A percentile compares a stretch with the other conserved stretches of the same genome.
Evolutionary conservation across 2,797 vertebrate genomes (phyloP).

Genomic region (Oreochromis mossambicus): DNA sequence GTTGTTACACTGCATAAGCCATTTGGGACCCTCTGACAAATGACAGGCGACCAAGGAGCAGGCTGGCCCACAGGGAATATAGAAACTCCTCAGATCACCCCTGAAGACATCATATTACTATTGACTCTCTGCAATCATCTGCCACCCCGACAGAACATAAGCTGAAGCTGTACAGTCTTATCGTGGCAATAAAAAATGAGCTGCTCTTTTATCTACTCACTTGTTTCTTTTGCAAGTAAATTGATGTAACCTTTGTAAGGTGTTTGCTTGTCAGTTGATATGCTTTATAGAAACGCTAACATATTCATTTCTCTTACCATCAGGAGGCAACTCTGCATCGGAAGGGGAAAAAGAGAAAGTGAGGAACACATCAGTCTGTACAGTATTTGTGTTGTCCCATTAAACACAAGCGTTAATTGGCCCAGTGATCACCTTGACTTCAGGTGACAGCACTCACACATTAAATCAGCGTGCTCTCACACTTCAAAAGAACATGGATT

Average conservation of each 20-base stretch:
- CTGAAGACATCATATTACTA: slow-evolving; percentile 27
- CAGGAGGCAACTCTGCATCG: slow-evolving; percentile 71
- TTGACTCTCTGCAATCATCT: slow-evolving; percentile 20
- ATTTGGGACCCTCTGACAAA: slow-evolving; percentile 35
- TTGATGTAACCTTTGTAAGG: slow-evolving; percentile 42
- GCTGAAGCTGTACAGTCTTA: slow-evolving; percentile 14
- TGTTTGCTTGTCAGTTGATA: slow-evolving; percentile 65
- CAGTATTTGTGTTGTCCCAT: slow-evolving; percentile 29
- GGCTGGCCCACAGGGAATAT: slow-evolving; percentile 29
- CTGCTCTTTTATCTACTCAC: slow-evolving; percentile 28
- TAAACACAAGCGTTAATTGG: slow-evolving; percentile 52
- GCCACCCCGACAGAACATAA: slow-evolving; percentile 6
- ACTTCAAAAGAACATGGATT: slow-evolving; percentile 16
- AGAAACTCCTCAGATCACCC: slow-evolving; percentile 41
- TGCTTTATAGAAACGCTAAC: slow-evolving; percentile 51
- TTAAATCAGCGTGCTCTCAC: slow-evolving; percentile 38
- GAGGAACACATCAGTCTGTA: slow-evolving; percentile 47
- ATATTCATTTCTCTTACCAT: slow-evolving; percentile 74
- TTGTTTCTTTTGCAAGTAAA: slow-evolving; percentile 34
- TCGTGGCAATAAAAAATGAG: slow-evolving; percentile 18
- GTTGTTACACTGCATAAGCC: background rate
- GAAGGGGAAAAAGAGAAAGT: slow-evolving; percentile 14
- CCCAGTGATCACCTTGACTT: slow-evolving; percentile 25
- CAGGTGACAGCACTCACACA: slow-evolving; percentile 42
- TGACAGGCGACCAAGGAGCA: slow-evolving; percentile 3